Evolutionary conservation across 2,113 vertebrate species (phyloP).

Genomic region (Perca schrenkii): DNA sequence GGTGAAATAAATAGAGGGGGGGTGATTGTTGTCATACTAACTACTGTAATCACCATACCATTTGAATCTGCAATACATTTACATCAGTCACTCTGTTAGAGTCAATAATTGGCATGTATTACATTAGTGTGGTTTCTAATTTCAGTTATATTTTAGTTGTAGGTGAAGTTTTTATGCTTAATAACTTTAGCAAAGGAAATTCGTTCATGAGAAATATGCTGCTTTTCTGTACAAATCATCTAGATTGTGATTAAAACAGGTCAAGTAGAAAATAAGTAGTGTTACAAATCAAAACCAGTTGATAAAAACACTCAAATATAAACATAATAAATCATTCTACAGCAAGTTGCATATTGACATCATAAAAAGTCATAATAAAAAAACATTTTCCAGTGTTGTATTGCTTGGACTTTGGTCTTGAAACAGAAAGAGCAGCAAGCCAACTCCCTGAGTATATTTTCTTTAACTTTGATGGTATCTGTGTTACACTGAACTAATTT

Average conservation of each 20-base stretch:
- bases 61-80: conserved; percentile 44
- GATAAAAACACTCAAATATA: conserved; percentile 49
- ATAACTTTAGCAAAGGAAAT: conserved; percentile 10
- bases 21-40: conserved; percentile 19
- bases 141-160: conserved; percentile 32
- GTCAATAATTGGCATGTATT: conserved; percentile 38
- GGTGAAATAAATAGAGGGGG: conserved; percentile 64
- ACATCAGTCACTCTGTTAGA: conserved; percentile 62
- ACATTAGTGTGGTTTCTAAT: conserved; percentile 51
- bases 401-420: conserved; percentile 74
- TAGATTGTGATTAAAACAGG: background rate
- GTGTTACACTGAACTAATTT: background rate
- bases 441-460: background rate
- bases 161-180: background rate
- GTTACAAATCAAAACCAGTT: conserved; percentile 52
- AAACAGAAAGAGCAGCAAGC: conserved; percentile 36
- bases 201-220: conserved; percentile 40
- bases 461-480: background rate
- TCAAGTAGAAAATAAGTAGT: conserved; percentile 59
- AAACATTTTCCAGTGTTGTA: conserved; percentile 69
- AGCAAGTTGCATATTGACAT: conserved; percentile 61
- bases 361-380: conserved; percentile 81
- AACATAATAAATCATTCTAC: conserved; percentile 40
- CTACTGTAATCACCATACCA: conserved; percentile 20
- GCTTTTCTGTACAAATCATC: conserved; percentile 38